Evolutionary conservation across 1,140 invertebrate species (phyloP).

Genomic region (Achroia grisella): DNA sequence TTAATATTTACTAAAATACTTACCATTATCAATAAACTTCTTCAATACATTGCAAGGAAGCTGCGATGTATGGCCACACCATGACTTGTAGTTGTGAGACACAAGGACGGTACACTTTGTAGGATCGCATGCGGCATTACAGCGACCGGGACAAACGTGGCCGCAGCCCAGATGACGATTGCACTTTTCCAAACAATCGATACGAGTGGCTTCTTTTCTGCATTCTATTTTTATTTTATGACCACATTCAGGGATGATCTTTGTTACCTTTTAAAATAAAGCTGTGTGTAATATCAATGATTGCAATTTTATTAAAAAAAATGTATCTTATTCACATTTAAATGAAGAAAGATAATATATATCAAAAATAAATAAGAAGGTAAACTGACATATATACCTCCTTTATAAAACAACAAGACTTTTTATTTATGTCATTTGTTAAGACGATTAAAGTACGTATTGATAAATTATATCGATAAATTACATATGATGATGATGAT

Average conservation of each 20-base stretch:
- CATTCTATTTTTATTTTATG: slow-evolving; percentile 58
- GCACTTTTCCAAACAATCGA: slow-evolving; percentile 48
- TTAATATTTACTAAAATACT: slow-evolving; percentile 7
- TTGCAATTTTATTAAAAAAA: no score
- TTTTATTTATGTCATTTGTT: no score
- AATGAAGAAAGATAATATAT: no score
- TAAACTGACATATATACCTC: no score
- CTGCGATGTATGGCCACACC: slow-evolving; percentile 62
- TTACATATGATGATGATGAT: no score
- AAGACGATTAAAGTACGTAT: no score
- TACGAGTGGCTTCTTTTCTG: slow-evolving; percentile 18
- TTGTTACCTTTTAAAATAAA: slow-evolving; percentile 51
- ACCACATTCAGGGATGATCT: slow-evolving; percentile 58
- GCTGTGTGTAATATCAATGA: no score
- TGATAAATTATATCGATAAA: no score
- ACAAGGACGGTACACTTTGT: slow-evolving; percentile 33
- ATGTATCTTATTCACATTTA: no score
- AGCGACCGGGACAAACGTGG: slow-evolving; percentile 54
- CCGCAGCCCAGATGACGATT: slow-evolving; percentile 55
- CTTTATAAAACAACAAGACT: no score
- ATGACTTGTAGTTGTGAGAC: slow-evolving; percentile 19
- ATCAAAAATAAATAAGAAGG: no score
- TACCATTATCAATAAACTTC: slow-evolving; percentile 2
- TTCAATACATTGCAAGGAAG: slow-evolving; percentile 45
- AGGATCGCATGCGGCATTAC: slow-evolving; percentile 47